Conservation (phyloP, 1,140 invertebrate species). For the Drosophila parvula region DNA sequence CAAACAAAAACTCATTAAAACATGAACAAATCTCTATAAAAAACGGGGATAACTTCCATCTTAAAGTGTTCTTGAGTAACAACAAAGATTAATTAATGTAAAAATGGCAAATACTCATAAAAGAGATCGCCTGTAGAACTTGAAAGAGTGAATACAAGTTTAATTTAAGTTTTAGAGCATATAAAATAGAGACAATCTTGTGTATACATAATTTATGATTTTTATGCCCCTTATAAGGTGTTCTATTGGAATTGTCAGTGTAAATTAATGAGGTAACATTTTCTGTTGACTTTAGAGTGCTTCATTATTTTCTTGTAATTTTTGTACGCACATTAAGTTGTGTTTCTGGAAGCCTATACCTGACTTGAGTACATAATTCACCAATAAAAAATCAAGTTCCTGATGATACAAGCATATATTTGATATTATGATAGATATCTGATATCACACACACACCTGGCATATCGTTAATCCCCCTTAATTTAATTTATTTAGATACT, state of each 20-base stretch:
- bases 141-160: too few relatives aligned
- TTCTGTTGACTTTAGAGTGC: background rate
- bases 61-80: too few relatives aligned
- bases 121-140: background rate
- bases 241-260: background rate
- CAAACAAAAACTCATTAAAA: background rate
- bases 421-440: background rate
- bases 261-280: background rate
- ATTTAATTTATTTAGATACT: slow-evolving; percentile 70
- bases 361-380: slow-evolving; percentile 1
- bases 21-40: background rate
- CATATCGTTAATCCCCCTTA: background rate
- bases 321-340: background rate
- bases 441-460: too few relatives aligned
- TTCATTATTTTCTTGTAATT: background rate
- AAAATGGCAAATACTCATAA: background rate
- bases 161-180: background rate
- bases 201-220: background rate
- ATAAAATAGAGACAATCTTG: background rate
- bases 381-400: background rate
- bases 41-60: background rate
- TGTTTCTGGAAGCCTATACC: background rate
- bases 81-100: too few relatives aligned
- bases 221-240: background rate
- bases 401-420: background rate